Conservation (phyloP, 2,113 vertebrate species). For the Ascaphus truei region DNA sequence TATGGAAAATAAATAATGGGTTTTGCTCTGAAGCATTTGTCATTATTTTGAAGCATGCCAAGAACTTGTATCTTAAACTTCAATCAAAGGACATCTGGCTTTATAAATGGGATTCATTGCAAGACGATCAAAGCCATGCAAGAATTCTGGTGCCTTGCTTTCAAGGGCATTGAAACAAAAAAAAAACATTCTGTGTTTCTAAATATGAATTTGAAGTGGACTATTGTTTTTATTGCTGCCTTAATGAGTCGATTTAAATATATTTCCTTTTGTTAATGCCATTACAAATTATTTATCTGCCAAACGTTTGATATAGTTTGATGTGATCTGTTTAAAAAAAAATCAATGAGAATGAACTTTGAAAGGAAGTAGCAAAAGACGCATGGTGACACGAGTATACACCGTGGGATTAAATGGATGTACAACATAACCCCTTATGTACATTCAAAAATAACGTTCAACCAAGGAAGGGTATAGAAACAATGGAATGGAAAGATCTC, state of each 20-base stretch:
- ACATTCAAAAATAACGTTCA: too few species aligned
- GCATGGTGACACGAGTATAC: neutral
- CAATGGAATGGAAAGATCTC: too few species aligned
- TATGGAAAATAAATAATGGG: neutral
- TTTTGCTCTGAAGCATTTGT: neutral
- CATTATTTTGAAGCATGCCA: conserved; percentile 20
- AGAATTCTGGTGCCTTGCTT: neutral
- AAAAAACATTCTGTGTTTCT: neutral
- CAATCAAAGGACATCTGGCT: conserved; percentile 13
- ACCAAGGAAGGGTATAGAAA: too few species aligned
- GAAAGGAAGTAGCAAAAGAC: neutral
- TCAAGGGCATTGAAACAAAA: neutral
- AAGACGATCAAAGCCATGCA: too few species aligned
- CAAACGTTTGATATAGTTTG: neutral
- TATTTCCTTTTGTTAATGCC: neutral
- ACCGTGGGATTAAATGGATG: neutral
- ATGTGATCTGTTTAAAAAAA: neutral
- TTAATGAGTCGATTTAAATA: neutral
- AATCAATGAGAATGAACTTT: neutral
- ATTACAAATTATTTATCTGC: neutral
- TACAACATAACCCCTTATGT: too few species aligned
- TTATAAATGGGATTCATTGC: conserved; percentile 4
- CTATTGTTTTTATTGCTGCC: neutral
- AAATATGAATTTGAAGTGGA: neutral
- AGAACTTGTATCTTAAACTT: neutral